These are phyloP conservation scores for Drosophila ustulata DNA, from an alignment of 2,888 invertebrate genomes.

Conservation along the genomic window DNA sequence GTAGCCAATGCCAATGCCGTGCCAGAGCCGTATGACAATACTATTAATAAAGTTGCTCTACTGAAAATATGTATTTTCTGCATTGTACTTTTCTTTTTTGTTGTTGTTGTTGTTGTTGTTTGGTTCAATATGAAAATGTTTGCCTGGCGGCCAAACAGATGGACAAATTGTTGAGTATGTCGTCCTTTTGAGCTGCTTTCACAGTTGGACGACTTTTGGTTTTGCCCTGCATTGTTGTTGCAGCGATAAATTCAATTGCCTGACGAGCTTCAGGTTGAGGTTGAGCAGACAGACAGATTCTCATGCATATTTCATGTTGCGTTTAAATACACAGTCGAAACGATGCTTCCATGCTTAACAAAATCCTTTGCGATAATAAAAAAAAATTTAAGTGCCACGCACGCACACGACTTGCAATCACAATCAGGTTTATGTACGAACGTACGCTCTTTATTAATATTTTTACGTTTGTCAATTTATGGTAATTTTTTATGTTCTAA, in stretches of 20 bases:
- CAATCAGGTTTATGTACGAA: slow-evolving; percentile 68
- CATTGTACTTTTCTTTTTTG: slow-evolving; percentile 18
- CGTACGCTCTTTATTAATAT: slow-evolving; percentile 68
- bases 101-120: too few relatives aligned
- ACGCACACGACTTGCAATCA: slow-evolving; percentile 45
- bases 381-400: slow-evolving; percentile 64
- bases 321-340: slow-evolving; percentile 60
- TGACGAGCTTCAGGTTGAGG: slow-evolving; percentile 34
- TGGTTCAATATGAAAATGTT: slow-evolving; percentile 34
- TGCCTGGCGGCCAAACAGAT: slow-evolving; percentile 54
- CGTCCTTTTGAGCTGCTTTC: slow-evolving; percentile 69
- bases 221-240: slow-evolving; percentile 51
- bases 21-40: slow-evolving; percentile 58
- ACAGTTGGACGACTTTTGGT: slow-evolving; percentile 71
- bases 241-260: slow-evolving; percentile 67
- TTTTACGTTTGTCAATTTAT: slow-evolving; percentile 70
- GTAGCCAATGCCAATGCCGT: slow-evolving; percentile 37
- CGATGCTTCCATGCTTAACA: slow-evolving; percentile 51
- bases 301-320: slow-evolving; percentile 73
- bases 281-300: slow-evolving; percentile 60
- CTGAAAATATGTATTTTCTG: slow-evolving; percentile 34
- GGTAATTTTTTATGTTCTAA: slow-evolving; percentile 67
- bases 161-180: slow-evolving; percentile 53
- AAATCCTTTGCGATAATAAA: slow-evolving; percentile 63
- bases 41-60: slow-evolving; percentile 71